A percentile compares a stretch with the other conserved stretches of the same genome.
Evolutionary conservation across 2,797 vertebrate genomes (phyloP).

Genomic region (Trematomus bernacchii): DNA sequence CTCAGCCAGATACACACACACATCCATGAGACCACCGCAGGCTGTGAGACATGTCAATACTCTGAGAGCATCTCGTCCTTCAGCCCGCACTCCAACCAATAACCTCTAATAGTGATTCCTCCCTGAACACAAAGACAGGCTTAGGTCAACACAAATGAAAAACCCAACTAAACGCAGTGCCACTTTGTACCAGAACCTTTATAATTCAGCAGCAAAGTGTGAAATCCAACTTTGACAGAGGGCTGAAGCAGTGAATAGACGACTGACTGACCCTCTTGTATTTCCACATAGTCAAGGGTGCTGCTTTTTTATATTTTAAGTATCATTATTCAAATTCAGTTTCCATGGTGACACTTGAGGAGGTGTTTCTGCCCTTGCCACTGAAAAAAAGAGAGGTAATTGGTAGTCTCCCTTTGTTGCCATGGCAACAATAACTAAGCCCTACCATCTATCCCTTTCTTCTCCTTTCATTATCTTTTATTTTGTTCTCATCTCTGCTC

Average conservation of each 20-base stretch:
- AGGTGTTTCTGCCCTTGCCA: constrained; percentile 83
- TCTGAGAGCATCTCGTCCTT: constrained; percentile 46
- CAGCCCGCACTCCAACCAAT: constrained; percentile 44
- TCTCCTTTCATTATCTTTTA: constrained; percentile 19
- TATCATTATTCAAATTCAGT: constrained; percentile 85
- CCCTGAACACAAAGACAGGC: constrained; percentile 36
- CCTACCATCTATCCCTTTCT: constrained; percentile 50
- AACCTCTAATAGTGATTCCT: constrained; percentile 56
- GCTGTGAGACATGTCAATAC: constrained; percentile 54
- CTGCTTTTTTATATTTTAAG: constrained; percentile 76
- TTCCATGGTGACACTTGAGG: constrained; percentile 85
- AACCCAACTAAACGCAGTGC: constrained; percentile 14
- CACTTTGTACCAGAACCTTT: constrained; percentile 3
- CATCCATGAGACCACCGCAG: constrained; percentile 30
- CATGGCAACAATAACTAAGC: constrained; percentile 86
- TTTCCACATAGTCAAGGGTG: constrained; percentile 38
- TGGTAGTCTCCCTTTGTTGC: constrained; percentile 85
- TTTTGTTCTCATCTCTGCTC: constrained; percentile 38
- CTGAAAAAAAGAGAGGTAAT: constrained; percentile 79
- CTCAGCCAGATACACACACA: constrained; percentile 21
- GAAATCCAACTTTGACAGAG: constrained; percentile 41
- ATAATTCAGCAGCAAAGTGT: constrained; percentile 18
- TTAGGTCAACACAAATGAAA: constrained; percentile 37
- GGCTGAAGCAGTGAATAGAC: constrained; percentile 27
- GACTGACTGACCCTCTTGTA: constrained; percentile 62